Evolutionary conservation across 2,888 invertebrate genomes (phyloP).

Genomic region (Stomorhina lunata): DNA sequence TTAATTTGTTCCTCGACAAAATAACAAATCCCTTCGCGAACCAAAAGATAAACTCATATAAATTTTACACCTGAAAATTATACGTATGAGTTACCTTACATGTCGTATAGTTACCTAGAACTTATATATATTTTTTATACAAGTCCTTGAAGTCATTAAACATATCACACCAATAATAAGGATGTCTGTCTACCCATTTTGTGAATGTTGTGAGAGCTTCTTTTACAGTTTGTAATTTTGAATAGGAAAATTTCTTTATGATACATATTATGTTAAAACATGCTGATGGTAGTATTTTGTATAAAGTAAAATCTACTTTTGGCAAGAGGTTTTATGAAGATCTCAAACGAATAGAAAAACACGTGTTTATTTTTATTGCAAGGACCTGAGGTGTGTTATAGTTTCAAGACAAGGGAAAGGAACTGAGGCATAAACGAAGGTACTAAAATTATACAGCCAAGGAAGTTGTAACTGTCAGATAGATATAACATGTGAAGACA

Average conservation of each 20-base stretch:
- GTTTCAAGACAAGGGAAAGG: too few species aligned
- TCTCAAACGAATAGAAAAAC: background rate
- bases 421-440: too few species aligned
- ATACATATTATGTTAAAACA: background rate
- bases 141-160: conserved; percentile 18
- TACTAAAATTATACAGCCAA: too few species aligned
- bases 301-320: background rate
- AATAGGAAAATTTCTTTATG: background rate
- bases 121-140: background rate
- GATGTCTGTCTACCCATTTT: background rate
- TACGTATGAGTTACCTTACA: background rate
- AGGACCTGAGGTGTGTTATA: background rate
- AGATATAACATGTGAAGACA: too few species aligned
- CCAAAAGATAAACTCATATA: too few species aligned
- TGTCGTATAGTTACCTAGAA: background rate
- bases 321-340: background rate
- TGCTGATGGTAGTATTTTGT: background rate
- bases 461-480: too few species aligned
- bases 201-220: background rate
- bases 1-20: background rate
- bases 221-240: background rate
- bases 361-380: conserved; percentile 21
- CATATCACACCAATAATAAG: background rate
- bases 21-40: background rate
- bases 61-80: background rate